Conservation (phyloP, 2,888 invertebrate species). For the Ennomos quercinarius region DNA sequence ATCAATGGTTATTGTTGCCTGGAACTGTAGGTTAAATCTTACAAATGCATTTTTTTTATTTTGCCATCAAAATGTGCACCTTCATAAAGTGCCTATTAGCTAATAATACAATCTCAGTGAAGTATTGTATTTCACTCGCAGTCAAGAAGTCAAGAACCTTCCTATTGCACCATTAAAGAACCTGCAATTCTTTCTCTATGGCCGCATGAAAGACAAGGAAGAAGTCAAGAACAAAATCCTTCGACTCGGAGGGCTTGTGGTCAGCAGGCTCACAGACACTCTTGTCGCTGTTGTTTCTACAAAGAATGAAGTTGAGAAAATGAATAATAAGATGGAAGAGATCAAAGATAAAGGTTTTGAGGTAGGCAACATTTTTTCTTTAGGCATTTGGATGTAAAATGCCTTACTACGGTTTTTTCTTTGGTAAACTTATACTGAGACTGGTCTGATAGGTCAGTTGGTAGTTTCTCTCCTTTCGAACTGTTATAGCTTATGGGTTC, state of each 20-base stretch:
- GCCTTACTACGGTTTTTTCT: too few relatives aligned
- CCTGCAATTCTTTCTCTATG: constrained; percentile 90
- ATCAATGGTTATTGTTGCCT: too few relatives aligned
- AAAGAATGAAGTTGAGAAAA: constrained; percentile 88
- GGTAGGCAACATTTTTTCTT: constrained; percentile 50
- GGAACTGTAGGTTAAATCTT: too few relatives aligned
- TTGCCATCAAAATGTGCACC: too few relatives aligned
- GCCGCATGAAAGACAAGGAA: constrained; percentile 85
- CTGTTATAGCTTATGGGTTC: too few relatives aligned
- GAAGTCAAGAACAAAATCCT: constrained; percentile 88
- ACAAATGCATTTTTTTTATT: too few relatives aligned
- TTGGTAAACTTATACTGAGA: too few relatives aligned
- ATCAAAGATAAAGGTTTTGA: constrained; percentile 90
- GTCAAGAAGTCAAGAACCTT: constrained; percentile 87
- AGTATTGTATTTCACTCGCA: constrained; percentile 42
- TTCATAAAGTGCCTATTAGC: too few relatives aligned
- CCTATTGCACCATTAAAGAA: constrained; percentile 90
- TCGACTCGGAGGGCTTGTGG: constrained; percentile 91
- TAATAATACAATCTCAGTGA: too few relatives aligned
- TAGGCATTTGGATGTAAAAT: too few relatives aligned
- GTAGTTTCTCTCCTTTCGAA: too few relatives aligned
- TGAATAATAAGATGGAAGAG: constrained; percentile 87
- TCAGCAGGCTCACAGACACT: constrained; percentile 86
- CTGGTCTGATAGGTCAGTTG: too few relatives aligned
- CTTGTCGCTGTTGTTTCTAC: constrained; percentile 92